Percentiles rank a stretch among this genome's conserved stretches.
Evolutionary conservation across 2,797 vertebrate species (phyloP).

Genomic region (Malurus leucopterus): DNA sequence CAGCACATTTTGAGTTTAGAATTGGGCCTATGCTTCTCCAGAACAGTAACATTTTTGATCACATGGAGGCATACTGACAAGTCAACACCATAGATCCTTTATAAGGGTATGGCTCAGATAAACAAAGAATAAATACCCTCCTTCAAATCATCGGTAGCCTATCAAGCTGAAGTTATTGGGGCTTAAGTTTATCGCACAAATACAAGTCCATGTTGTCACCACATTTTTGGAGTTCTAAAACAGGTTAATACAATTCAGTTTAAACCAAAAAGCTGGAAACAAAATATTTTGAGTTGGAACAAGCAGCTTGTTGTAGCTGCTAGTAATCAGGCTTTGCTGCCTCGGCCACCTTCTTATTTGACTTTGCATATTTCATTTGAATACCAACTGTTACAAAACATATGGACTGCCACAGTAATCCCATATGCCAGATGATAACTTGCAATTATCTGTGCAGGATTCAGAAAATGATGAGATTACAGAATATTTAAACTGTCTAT

Average conservation of each 20-base stretch:
- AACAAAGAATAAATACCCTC: neutral
- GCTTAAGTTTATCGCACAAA: neutral
- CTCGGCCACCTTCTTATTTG: conserved; percentile 48
- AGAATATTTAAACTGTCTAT: neutral
- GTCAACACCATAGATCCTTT: neutral
- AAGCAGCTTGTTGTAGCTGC: neutral
- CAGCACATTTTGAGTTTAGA: neutral
- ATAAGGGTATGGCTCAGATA: neutral
- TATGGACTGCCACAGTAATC: conserved; percentile 52
- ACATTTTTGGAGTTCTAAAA: neutral
- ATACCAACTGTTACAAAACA: conserved; percentile 63
- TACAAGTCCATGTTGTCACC: neutral
- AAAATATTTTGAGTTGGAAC: conserved; percentile 41
- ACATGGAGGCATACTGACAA: neutral
- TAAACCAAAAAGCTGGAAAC: neutral
- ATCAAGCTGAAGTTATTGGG: neutral
- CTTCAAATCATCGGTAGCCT: neutral
- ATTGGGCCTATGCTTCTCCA: neutral
- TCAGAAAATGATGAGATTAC: conserved; percentile 33
- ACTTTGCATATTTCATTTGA: conserved; percentile 62
- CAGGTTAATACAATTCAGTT: neutral
- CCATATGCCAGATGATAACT: conserved; percentile 49
- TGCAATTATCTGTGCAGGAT: conserved; percentile 38
- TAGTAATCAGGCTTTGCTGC: conserved; percentile 45
- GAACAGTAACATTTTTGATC: neutral